Conservation (phyloP, 2,888 invertebrate genomes). For the Rutpela maculata region DNA sequence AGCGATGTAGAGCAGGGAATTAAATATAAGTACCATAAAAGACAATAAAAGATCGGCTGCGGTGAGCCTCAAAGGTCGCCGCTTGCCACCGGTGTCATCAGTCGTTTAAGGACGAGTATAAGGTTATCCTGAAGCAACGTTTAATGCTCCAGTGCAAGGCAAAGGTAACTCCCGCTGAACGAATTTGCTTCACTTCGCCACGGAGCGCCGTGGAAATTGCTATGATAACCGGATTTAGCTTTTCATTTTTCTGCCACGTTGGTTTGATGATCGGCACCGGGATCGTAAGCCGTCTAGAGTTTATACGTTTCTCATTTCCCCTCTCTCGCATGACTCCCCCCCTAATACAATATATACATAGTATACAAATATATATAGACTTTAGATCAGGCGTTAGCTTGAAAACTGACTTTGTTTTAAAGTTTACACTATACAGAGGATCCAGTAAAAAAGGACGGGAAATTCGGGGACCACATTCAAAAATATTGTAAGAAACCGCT, state of each 20-base stretch:
- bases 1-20: background rate
- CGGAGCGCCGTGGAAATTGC: slow-evolving; percentile 72
- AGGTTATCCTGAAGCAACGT: slow-evolving; percentile 47
- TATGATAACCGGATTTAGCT: slow-evolving; percentile 76
- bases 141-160: slow-evolving; percentile 63
- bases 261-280: slow-evolving; percentile 71
- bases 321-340: slow-evolving; percentile 52
- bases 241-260: slow-evolving; percentile 76
- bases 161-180: slow-evolving; percentile 61
- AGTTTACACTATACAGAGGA: background rate
- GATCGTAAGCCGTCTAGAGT: slow-evolving; percentile 61
- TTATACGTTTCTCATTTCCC: slow-evolving; percentile 71
- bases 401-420: background rate
- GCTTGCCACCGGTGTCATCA: slow-evolving; percentile 18
- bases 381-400: slow-evolving; percentile 12
- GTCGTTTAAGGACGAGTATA: slow-evolving; percentile 15
- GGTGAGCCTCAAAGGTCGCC: slow-evolving; percentile 1
- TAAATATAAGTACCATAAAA: slow-evolving; percentile 1
- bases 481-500: too few species aligned
- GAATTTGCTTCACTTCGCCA: slow-evolving; percentile 57
- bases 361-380: background rate
- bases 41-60: slow-evolving; percentile 27
- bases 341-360: slow-evolving; percentile 53
- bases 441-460: too few species aligned
- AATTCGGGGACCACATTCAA: too few species aligned